Percentiles rank a stretch among this genome's conserved stretches.
These are phyloP conservation scores for Xiphophorus couchianus DNA, from an alignment of 2,113 vertebrate genomes.

Conservation along the genomic window DNA sequence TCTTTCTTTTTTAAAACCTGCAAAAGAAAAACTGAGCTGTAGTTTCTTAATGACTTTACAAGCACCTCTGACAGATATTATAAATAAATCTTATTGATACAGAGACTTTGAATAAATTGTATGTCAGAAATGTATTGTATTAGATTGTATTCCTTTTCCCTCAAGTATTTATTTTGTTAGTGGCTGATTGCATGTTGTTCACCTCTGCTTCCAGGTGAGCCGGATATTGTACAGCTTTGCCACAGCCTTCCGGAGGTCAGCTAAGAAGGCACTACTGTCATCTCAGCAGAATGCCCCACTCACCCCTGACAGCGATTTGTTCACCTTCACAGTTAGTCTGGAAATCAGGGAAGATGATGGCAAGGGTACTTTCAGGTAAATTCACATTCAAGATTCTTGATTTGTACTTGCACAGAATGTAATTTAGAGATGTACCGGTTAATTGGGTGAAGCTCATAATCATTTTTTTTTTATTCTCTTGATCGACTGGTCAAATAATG, in stretches of 20 bases:
- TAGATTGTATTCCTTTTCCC: neutral
- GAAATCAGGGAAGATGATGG: slow-evolving; percentile 99
- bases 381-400: neutral
- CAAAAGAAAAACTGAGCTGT: too few relatives aligned
- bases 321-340: slow-evolving; percentile 96
- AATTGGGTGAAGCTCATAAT: neutral
- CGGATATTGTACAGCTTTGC: slow-evolving; percentile 98
- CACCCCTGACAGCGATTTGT: slow-evolving; percentile 96
- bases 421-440: neutral
- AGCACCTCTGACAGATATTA: too few relatives aligned
- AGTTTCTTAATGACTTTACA: too few relatives aligned
- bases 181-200: neutral
- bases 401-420: neutral
- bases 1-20: too few relatives aligned
- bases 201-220: slow-evolving; percentile 85
- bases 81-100: too few relatives aligned
- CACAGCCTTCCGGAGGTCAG: slow-evolving; percentile 94
- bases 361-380: slow-evolving; percentile 96
- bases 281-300: slow-evolving; percentile 84
- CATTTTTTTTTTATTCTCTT: neutral
- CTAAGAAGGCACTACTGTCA: slow-evolving; percentile 87
- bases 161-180: neutral
- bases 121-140: neutral
- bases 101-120: too few relatives aligned
- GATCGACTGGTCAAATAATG: neutral